Evolutionary conservation across 2,113 vertebrate species (phyloP), one percentile per base, ranked within the genome.

Genomic region (Hippocampus abdominalis): DNA sequence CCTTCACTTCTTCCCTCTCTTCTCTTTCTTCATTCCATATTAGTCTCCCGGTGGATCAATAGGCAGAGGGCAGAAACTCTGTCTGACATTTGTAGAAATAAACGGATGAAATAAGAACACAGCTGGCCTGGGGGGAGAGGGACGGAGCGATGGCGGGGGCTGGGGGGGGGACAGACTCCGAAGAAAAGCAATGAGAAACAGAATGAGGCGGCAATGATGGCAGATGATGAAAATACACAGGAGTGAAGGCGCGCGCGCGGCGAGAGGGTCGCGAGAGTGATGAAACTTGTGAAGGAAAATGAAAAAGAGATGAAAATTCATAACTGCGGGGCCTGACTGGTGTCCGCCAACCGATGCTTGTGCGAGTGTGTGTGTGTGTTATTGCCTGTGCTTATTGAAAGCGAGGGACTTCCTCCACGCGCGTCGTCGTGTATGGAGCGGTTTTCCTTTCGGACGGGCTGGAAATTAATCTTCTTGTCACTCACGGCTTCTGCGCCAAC

Each of bases 81-180:
- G 85, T 87, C 84, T 89, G 89, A 90, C 89, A 88, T 90, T 89
- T 90, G 87, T 90, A 87, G 88, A 87, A 90, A 90, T 88, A 90
- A 90, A 90, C 85, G 84, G 86, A 78, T 84, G 88, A 90, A 90
- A 89, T 90, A 89, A 86, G 86, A 90, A 88, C 87, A 87, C 84
- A 68, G 81, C 76, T 66, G 61, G 87, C 87, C 86, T 77, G 61
- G 42, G 84, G 84, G 85, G 85, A 83, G 81, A 63, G 77, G 79
- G 87, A 76, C 2, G 23, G 66, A 64, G 64, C 6, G 56, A 68
- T 71, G 69, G 10, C 1, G 42, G 11, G 9, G 0, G 40, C 2
- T 1, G 1, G 40, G 9, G 40, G 42, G 42, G 42, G 76, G 69
- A n/a, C n/a, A n/a, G 76, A 54, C 61, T 70, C 77, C 69, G 84